Base-by-base conservation (phyloP, 2,797 vertebrate genomes). In the Galaxias olidus region DNA sequence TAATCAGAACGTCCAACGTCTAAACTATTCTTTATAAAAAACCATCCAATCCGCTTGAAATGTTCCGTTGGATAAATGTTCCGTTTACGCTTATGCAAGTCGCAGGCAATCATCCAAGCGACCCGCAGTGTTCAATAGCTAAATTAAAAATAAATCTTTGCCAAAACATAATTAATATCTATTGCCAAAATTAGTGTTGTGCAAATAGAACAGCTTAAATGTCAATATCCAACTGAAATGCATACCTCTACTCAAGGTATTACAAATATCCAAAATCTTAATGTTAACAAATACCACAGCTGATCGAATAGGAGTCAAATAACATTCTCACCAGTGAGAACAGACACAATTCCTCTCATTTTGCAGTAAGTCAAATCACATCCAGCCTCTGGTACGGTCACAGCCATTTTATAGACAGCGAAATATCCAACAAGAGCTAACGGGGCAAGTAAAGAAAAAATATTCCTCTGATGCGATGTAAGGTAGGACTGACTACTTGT, bases 291-390 rank as follows among this genome's bases (percentile, higher is more conserved):
- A 59, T 8, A 30, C 18, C 11, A 65, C n/a, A 44, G 4, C 11
- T 12, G n/a, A n/a, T 43, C 49, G 9, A 58, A 6, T 19, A 48
- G 14, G 13, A 61, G 10, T 43, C 10, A 20, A 40, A 11, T 30
- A 41, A 20, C 17, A 13, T 58, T 68, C 90, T 84, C 87, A 93
- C 92, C 92, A 54, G 92, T 86, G 10, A 93, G 87, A 51, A 93
- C 88, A 0, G 88, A 56, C 0, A 90, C 88, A 50, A 93, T 89
- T 8, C 92, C 92, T 65, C 92, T 84, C 92, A 93, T 93, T 59
- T 82, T 92, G 86, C 92, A 93, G 81, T 93, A 92, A 20, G 91
- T 92, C 8, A 93, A 73, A 20, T 92, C 91, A 30, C 90, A 92
- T 80, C 88, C 86, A 72, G 89, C 87, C 53, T 92, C 82, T 0